Percentiles rank a stretch among this genome's conserved stretches.
phyloP scores from a whole-genome alignment of 2,888 invertebrate species.

The Agelastica alni region DNA sequence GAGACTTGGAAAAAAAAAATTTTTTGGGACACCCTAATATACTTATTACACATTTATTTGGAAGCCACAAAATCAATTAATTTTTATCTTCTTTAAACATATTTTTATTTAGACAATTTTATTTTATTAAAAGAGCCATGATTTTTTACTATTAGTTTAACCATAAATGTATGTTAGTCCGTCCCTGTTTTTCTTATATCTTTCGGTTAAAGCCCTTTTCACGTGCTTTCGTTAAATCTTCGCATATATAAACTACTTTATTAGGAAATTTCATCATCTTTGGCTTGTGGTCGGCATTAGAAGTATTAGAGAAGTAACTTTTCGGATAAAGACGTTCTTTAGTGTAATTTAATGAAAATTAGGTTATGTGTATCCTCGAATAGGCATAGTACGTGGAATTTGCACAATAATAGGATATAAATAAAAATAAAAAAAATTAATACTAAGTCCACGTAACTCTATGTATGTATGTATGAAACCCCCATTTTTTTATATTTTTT shows the following conservation, averaged over 20 bases:
- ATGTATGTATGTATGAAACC: no score
- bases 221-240: slow-evolving; percentile 30
- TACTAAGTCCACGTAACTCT: no score
- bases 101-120: not conserved
- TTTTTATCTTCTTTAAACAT: not conserved
- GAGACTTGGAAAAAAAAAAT: no score
- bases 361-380: not conserved
- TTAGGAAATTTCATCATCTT: slow-evolving; percentile 34
- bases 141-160: no score
- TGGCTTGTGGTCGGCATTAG: slow-evolving; percentile 15
- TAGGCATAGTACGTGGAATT: not conserved
- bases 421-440: not conserved
- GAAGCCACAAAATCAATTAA: no score
- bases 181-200: slow-evolving; percentile 7
- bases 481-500: no score
- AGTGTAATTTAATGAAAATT: slow-evolving; percentile 12
- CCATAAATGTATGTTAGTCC: not conserved
- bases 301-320: slow-evolving; percentile 15
- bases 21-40: no score
- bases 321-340: slow-evolving; percentile 5
- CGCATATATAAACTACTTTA: slow-evolving; percentile 33
- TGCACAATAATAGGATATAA: not conserved
- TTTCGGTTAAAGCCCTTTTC: slow-evolving; percentile 25
- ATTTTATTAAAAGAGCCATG: no score
- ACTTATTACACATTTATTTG: no score